These are phyloP conservation scores for Calidris pugnax DNA, from an alignment of 2,113 vertebrate genomes.

Conservation along the genomic window DNA sequence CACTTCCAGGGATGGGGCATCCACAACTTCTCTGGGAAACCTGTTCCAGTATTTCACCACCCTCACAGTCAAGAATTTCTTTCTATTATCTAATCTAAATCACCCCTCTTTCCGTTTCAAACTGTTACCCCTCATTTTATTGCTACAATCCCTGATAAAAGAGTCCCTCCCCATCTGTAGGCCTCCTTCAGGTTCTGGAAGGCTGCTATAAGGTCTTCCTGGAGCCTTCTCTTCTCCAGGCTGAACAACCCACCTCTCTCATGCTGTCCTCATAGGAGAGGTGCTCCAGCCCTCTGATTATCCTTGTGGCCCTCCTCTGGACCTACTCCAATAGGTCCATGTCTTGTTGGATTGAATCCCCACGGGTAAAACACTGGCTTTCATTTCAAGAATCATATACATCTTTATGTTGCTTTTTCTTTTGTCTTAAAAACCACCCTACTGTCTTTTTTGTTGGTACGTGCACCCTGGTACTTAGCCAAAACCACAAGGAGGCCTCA, in stretches of 20 bases:
- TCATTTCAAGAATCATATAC: background rate
- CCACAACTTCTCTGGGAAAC: background rate
- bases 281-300: background rate
- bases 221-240: background rate
- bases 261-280: background rate
- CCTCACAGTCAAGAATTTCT: background rate
- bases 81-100: background rate
- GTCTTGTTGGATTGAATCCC: background rate
- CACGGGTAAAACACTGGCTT: background rate
- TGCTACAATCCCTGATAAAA: background rate
- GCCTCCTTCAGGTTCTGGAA: background rate
- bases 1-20: background rate
- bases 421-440: background rate
- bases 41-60: background rate
- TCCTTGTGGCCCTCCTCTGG: background rate
- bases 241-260: background rate
- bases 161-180: background rate
- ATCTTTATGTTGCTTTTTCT: background rate
- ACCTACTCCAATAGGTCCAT: background rate
- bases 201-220: background rate
- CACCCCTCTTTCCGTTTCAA: background rate
- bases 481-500: accelerated
- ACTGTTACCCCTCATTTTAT: background rate
- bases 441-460: background rate
- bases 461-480: accelerated